A percentile compares a stretch with the other conserved stretches of the same genome.
These are phyloP conservation scores for Drosophila sulfurigaster DNA, from an alignment of 1,140 invertebrate species.

Conservation along the genomic window DNA sequence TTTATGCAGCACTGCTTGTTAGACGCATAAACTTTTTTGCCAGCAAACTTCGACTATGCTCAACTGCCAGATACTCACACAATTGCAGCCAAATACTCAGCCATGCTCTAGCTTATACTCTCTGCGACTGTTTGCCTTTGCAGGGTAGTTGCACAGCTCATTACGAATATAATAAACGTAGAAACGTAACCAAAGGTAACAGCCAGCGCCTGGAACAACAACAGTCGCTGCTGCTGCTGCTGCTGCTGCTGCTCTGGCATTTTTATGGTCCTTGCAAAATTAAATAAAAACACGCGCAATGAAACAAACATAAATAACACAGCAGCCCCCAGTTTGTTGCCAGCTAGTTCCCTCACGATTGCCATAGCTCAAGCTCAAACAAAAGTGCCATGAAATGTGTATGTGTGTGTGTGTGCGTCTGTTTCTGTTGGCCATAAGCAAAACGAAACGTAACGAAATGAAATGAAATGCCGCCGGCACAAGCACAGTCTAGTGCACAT, in stretches of 20 bases:
- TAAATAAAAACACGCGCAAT: conserved; percentile 75
- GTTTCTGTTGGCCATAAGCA: conserved; percentile 5
- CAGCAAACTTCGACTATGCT: not conserved
- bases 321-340: not conserved
- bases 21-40: conserved; percentile 36
- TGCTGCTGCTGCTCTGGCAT: conserved; percentile 27
- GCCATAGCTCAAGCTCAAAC: conserved; percentile 5
- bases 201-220: conserved; percentile 6
- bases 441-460: conserved; percentile 47
- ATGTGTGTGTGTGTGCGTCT: too few relatives aligned
- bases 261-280: conserved; percentile 67
- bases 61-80: not conserved
- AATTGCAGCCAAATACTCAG: not conserved
- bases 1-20: conserved; percentile 59
- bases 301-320: conserved; percentile 60
- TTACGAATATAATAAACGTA: conserved; percentile 46
- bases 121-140: not conserved
- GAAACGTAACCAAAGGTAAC: conserved; percentile 44
- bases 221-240: conserved; percentile 15
- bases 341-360: too few relatives aligned
- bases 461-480: conserved; percentile 48
- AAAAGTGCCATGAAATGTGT: conserved; percentile 36
- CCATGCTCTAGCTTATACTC: not conserved
- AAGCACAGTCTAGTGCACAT: conserved; percentile 77
- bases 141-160: conserved; percentile 35